Evolutionary conservation across 2,797 vertebrate species (phyloP).

Genomic region (Dryobates pubescens): DNA sequence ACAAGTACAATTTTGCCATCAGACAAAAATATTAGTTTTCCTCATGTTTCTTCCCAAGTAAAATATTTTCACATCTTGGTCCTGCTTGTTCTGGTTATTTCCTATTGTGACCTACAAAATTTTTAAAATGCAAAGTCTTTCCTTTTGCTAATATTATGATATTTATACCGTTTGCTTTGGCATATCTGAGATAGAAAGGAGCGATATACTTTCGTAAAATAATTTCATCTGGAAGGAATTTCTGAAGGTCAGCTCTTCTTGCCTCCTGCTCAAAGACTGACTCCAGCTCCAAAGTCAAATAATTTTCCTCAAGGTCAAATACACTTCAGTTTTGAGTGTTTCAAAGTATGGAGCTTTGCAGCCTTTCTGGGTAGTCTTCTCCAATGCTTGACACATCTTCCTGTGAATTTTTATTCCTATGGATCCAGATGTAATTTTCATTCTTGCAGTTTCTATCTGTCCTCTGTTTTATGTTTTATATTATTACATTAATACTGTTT

Average conservation of each 20-base stretch:
- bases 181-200: background rate
- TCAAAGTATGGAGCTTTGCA: background rate
- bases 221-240: background rate
- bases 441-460: background rate
- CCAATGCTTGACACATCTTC: background rate
- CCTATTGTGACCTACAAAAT: background rate
- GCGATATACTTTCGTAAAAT: background rate
- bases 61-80: background rate
- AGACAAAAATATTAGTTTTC: background rate
- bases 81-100: background rate
- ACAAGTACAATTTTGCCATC: background rate
- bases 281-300: background rate
- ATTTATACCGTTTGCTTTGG: background rate
- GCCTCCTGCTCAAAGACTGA: background rate
- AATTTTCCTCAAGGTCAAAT: background rate
- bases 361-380: background rate
- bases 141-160: background rate
- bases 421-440: background rate
- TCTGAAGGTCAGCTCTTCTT: background rate
- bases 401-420: background rate
- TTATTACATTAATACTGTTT: background rate
- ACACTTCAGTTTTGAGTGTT: background rate
- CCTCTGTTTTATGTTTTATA: background rate
- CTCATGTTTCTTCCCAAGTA: background rate
- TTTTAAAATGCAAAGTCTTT: background rate